Base-by-base conservation (phyloP, 2,113 vertebrate genomes). In the Tachysurus fulvidraco region DNA sequence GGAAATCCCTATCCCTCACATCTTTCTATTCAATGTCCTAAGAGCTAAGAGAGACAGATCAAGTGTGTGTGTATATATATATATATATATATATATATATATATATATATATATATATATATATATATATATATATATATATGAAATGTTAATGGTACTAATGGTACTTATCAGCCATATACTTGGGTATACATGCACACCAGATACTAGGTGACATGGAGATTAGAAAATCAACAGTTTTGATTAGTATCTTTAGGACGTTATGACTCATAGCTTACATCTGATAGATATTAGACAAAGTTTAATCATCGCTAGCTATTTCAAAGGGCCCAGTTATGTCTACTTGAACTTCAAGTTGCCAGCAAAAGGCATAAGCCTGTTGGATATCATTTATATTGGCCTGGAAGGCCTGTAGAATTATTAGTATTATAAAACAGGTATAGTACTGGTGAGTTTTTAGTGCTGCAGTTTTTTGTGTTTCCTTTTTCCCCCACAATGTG, bases 381-480 rank as follows among this genome's bases (percentile, higher is more conserved):
- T 95, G 95, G 95, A 92, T 95, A 94, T 97, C 95, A 96, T 94
- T 91, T 95, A 96, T 94, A 97, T 96, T 96, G 95, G 92, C 93
- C 95, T 91, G 91, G 95, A 97, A 96, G 93, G 94, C 93, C 92
- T 92, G 91, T 92, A 91, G 94, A 94, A 95, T 95, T 96, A 95
- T 96, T 97, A 96, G 94, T 90, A 94, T 94, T 95, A 95, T 95
- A 95, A 94, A 96, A 95, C 93, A 90, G 92, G 91, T 95, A 93
- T 93, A 91, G 92, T 95, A 96, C 93, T 96, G 94, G 93, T 64
- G 93, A 92, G 95, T 94, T 95, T 95, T 94, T 81, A 84, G 64
- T 81, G 67, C 81, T 81, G 55, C 16, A 59, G 23, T 81, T 79
- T 76, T 84, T 23, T 28, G 57, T 62, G n/a, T 41, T 81, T 16